These are phyloP conservation scores for Hydroisotoma schaefferi DNA, from an alignment of 2,888 invertebrate genomes.

Conservation along the genomic window DNA sequence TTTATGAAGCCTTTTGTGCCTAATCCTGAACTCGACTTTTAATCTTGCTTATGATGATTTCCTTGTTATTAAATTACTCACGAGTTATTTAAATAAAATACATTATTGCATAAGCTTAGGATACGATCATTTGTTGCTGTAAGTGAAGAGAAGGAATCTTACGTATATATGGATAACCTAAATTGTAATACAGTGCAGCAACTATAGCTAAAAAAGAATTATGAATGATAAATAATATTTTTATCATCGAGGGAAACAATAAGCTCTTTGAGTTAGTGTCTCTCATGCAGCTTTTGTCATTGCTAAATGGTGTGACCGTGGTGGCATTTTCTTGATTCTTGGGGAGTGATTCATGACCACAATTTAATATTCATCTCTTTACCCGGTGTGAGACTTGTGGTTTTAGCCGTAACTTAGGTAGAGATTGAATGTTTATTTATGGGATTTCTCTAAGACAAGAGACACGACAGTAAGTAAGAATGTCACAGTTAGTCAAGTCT, in stretches of 20 bases:
- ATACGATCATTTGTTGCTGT: too few species aligned
- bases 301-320: slow-evolving; percentile 12
- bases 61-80: too few species aligned
- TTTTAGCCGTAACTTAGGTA: background rate
- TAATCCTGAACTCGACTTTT: background rate
- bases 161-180: too few species aligned
- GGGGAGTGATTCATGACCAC: slow-evolving; percentile 11
- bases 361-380: slow-evolving; percentile 15
- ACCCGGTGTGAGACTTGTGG: slow-evolving; percentile 7
- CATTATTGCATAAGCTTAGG: too few species aligned
- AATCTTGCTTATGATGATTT: too few species aligned
- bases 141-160: too few species aligned
- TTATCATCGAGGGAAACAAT: background rate
- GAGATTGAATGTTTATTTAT: slow-evolving; percentile 12
- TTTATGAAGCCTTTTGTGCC: background rate
- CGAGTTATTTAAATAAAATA: too few species aligned
- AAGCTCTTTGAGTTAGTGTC: background rate
- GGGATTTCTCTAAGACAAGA: slow-evolving; percentile 10
- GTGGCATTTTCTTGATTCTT: background rate
- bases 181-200: too few species aligned
- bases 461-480: slow-evolving; percentile 11
- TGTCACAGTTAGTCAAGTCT: slow-evolving; percentile 1
- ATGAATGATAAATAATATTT: background rate
- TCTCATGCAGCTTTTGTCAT: slow-evolving; percentile 3
- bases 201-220: too few species aligned